These are phyloP conservation scores for Petroica traversi DNA, from an alignment of 2,113 vertebrate species.

Conservation along the genomic window DNA sequence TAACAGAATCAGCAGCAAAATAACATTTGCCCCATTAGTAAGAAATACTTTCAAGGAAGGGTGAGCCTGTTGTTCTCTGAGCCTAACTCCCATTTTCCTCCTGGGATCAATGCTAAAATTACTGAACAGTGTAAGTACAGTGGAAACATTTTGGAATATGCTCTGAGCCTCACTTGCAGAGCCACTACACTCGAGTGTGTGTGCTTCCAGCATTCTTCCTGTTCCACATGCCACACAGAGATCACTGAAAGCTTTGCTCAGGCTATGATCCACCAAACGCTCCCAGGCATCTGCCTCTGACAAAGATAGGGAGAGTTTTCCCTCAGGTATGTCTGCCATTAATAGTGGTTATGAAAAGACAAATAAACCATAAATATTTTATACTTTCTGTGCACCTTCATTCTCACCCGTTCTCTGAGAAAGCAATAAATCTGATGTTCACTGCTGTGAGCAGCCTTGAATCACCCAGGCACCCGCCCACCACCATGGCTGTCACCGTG, in stretches of 20 bases:
- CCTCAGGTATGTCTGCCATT: background rate
- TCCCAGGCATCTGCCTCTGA: background rate
- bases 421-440: background rate
- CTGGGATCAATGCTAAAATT: background rate
- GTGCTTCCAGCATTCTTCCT: background rate
- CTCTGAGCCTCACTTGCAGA: background rate
- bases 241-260: background rate
- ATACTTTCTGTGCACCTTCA: background rate
- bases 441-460: background rate
- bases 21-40: background rate
- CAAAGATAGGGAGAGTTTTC: background rate
- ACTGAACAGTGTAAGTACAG: background rate
- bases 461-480: background rate
- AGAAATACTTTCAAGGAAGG: background rate
- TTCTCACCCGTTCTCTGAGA: background rate
- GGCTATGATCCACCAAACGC: background rate
- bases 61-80: background rate
- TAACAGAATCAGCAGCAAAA: background rate
- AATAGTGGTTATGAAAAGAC: background rate
- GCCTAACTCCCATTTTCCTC: background rate
- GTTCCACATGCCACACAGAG: rapidly evolving
- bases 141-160: background rate
- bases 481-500: background rate
- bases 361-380: slow-evolving; percentile 13
- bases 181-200: rapidly evolving